These are phyloP conservation scores for Quiscalus mexicanus DNA, from an alignment of 2,113 vertebrate species.

Conservation along the genomic window DNA sequence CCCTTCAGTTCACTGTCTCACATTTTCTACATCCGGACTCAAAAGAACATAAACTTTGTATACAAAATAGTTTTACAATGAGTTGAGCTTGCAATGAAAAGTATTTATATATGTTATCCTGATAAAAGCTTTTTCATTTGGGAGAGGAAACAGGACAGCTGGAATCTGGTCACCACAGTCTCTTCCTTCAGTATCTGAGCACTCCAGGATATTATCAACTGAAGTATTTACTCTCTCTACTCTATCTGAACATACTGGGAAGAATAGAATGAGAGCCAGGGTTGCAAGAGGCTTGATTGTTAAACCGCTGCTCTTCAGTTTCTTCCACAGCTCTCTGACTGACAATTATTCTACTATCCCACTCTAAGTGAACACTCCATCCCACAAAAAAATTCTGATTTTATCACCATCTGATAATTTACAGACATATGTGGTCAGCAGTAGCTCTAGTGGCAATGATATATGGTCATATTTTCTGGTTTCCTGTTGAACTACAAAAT, in stretches of 20 bases:
- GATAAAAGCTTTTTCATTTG: conserved; percentile 19
- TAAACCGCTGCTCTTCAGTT: background rate
- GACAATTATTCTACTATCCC: background rate
- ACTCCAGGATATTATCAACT: background rate
- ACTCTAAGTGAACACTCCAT: background rate
- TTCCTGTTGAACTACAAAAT: background rate
- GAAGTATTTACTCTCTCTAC: background rate
- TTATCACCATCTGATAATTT: background rate
- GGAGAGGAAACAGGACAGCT: conserved; percentile 9
- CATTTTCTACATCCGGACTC: background rate
- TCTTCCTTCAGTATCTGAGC: background rate
- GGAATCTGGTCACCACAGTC: background rate
- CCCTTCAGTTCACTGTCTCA: background rate
- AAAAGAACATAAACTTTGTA: background rate
- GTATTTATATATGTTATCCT: background rate
- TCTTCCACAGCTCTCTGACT: background rate
- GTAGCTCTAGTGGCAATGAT: background rate
- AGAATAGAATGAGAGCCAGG: background rate
- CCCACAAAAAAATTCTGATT: background rate
- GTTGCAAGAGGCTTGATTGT: background rate
- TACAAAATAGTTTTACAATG: background rate
- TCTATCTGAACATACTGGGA: background rate
- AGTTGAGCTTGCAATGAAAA: background rate
- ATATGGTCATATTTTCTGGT: background rate
- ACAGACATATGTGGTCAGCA: background rate